Conservation (phyloP, 2,797 vertebrate genomes). For the Echeneis naucrates region DNA sequence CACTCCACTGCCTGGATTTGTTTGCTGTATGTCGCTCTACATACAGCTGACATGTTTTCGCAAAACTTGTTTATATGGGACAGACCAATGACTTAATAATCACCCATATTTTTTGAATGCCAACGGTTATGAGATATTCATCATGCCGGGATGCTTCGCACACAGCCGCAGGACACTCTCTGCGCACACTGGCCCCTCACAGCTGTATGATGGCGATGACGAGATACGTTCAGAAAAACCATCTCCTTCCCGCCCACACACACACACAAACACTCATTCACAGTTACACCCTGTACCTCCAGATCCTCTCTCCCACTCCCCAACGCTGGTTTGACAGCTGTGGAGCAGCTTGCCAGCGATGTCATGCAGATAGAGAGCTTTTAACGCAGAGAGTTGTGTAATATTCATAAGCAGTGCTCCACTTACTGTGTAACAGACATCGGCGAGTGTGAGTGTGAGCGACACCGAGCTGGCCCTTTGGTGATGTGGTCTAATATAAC, state of each 20-base stretch:
- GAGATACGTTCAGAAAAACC: conserved; percentile 33
- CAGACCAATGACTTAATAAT: conserved; percentile 50
- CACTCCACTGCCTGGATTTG: neutral
- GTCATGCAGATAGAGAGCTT: conserved; percentile 69
- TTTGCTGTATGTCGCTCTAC: neutral
- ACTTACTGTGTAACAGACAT: conserved; percentile 63
- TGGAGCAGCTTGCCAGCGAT: conserved; percentile 56
- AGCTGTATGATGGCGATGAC: conserved; percentile 46
- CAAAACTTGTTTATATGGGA: conserved; percentile 17
- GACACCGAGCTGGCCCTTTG: conserved; percentile 70
- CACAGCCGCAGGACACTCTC: neutral
- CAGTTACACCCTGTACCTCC: conserved; percentile 33
- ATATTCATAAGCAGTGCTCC: conserved; percentile 78
- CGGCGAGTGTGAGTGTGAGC: conserved; percentile 56
- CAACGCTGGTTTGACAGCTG: conserved; percentile 65
- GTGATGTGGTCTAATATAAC: conserved; percentile 67
- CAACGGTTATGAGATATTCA: conserved; percentile 43
- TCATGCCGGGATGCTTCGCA: conserved; percentile 23
- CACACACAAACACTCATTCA: conserved; percentile 17
- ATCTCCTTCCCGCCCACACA: conserved; percentile 1
- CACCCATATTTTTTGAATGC: conserved; percentile 25
- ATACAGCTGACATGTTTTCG: conserved; percentile 8
- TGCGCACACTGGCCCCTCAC: conserved; percentile 17
- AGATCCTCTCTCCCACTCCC: conserved; percentile 34
- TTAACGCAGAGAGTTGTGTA: conserved; percentile 73